These are phyloP conservation scores for Hypena proboscidalis DNA, from an alignment of 2,888 invertebrate genomes.

Conservation along the genomic window DNA sequence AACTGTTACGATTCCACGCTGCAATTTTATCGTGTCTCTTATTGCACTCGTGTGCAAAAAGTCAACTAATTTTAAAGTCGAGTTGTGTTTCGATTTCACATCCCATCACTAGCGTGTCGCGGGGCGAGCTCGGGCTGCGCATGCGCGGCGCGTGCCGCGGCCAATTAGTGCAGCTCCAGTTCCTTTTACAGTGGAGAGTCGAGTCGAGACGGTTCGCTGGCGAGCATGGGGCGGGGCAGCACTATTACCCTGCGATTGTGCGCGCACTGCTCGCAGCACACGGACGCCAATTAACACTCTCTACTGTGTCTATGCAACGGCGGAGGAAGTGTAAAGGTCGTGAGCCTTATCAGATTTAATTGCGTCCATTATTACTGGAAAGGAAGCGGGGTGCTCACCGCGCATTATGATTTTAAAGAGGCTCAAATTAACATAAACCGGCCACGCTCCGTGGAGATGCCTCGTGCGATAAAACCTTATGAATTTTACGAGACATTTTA, in stretches of 20 bases:
- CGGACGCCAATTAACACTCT: conserved; percentile 67
- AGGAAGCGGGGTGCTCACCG: conserved; percentile 70
- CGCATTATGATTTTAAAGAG: conserved; percentile 79
- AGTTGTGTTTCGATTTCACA: conserved; percentile 78
- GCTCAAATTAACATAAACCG: conserved; percentile 74
- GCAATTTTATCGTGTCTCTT: conserved; percentile 61
- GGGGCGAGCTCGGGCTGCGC: conserved; percentile 57
- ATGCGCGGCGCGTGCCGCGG: conserved; percentile 80
- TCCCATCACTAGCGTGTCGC: conserved; percentile 79
- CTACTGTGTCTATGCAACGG: conserved; percentile 56
- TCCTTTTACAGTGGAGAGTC: conserved; percentile 76
- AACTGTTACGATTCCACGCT: conserved; percentile 58
- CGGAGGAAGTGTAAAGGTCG: conserved; percentile 81
- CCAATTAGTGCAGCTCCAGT: conserved; percentile 85
- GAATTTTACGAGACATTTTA: conserved; percentile 78
- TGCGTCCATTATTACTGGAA: conserved; percentile 72
- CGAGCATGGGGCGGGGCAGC: conserved; percentile 57
- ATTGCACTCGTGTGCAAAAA: conserved; percentile 68
- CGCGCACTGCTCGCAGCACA: conserved; percentile 45
- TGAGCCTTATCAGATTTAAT: conserved; percentile 78
- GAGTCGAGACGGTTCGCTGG: conserved; percentile 71
- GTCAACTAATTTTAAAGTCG: conserved; percentile 71
- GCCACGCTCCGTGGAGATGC: conserved; percentile 63
- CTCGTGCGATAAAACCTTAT: conserved; percentile 64
- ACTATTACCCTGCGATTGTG: conserved; percentile 61